Evolutionary conservation across 1,140 invertebrate species (phyloP).

Genomic region (Trichoplusia ni): DNA sequence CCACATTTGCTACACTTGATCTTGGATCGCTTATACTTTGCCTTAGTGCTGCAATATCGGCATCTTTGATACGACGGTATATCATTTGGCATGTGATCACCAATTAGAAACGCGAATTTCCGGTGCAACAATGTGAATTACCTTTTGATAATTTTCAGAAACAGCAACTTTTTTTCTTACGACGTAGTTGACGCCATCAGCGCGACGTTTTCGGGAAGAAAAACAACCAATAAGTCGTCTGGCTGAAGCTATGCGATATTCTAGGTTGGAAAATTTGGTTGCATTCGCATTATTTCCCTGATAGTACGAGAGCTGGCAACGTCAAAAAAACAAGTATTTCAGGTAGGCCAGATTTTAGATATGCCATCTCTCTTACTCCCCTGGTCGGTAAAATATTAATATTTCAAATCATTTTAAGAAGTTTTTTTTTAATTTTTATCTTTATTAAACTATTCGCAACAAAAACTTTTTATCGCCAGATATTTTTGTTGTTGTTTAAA

Average conservation of each 20-base stretch:
- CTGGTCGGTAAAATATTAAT: too few relatives aligned
- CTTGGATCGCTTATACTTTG: neutral
- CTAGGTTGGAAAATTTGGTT: constrained; percentile 4
- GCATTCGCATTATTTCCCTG: constrained; percentile 1
- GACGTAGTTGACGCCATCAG: constrained; percentile 5
- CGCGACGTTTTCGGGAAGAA: constrained; percentile 13
- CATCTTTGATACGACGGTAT: neutral
- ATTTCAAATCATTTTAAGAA: too few relatives aligned
- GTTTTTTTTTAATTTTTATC: too few relatives aligned
- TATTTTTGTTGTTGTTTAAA: constrained; percentile 4
- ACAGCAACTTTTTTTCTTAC: constrained; percentile 9
- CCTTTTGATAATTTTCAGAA: constrained; percentile 15
- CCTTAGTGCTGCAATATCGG: constrained; percentile 10
- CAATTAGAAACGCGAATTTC: constrained; percentile 15
- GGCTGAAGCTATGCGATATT: neutral
- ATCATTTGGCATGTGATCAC: constrained; percentile 4
- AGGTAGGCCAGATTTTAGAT: too few relatives aligned
- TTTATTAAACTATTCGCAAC: neutral
- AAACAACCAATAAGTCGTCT: constrained; percentile 10
- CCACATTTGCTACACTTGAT: constrained; percentile 6
- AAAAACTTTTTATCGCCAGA: neutral
- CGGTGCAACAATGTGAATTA: constrained; percentile 3
- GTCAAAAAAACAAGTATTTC: too few relatives aligned
- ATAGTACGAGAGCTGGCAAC: too few relatives aligned
- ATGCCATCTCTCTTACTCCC: too few relatives aligned